Evolutionary conservation across 2,113 vertebrate genomes (phyloP).

Genomic region (Malurus melanocephalus): DNA sequence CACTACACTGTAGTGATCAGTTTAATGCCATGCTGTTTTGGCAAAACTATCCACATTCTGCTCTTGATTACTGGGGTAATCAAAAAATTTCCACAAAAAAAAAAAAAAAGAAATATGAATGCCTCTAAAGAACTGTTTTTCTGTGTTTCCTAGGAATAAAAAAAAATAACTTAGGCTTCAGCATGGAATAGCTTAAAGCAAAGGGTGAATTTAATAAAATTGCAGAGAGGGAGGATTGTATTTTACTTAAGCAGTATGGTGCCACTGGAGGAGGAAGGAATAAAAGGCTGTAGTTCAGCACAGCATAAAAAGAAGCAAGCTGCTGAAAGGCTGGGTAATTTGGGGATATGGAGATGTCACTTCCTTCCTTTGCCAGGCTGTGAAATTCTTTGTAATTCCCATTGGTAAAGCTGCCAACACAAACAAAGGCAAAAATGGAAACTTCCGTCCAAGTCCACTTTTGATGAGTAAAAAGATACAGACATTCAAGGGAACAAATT

Average conservation of each 20-base stretch:
- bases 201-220: neutral
- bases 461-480: neutral
- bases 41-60: neutral
- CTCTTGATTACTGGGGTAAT: neutral
- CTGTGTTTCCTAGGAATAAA: neutral
- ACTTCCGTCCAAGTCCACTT: neutral
- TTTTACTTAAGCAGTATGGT: neutral
- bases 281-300: conserved; percentile 2
- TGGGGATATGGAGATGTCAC: conserved; percentile 42
- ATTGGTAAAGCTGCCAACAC: conserved; percentile 39
- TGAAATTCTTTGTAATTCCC: conserved; percentile 60
- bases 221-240: neutral
- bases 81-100: neutral
- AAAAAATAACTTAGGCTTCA: neutral
- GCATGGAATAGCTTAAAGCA: neutral
- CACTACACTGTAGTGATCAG: neutral
- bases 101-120: neutral
- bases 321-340: conserved; percentile 55
- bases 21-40: neutral
- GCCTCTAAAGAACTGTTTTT: neutral
- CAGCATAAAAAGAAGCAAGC: neutral
- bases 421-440: conserved; percentile 20
- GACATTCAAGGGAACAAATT: neutral
- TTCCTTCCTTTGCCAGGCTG: conserved; percentile 50
- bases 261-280: neutral